Evolutionary conservation across 2,888 invertebrate genomes (phyloP), one percentile per base, ranked within the genome.

Genomic region (Amitus sp.): DNA sequence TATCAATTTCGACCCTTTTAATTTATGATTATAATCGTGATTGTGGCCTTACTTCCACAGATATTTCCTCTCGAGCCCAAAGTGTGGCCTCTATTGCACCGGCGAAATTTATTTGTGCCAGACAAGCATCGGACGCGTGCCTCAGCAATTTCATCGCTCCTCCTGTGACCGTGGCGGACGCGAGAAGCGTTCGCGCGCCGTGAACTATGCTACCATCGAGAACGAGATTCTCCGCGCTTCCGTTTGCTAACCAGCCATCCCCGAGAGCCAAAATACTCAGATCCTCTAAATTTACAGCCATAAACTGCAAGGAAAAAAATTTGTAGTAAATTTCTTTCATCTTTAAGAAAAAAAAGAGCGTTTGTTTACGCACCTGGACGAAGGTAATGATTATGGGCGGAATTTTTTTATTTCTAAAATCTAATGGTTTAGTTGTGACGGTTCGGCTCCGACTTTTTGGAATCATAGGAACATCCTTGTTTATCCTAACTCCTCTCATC

Each of bases 201-300:
- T 90, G 89, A 9, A 90, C 87, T 50, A 89, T 87, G 67, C 89
- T 89, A 0, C 87, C 87, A 84, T 90, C 90, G 49, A 91, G 82
- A 75, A 87, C 87, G 2, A 90, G 80, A 69, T 89, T 91, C 37
- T 88, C 87, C 0, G 92, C 90, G 2, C 89, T 89, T 1, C 89
- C 89, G 72, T 90, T 90, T 2, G 91, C 83, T 18, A 90, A 83
- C 87, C 89, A 92, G 6, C 89, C 89, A 17, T 88, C 88, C 45
- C 87, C 88, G 56, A 87, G 85, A 58, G 87, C 84, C 77, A 88
- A 77, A 78, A 92, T 84, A 53, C 88, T 83, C 76, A 91, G 85
- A 74, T 93, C 90, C 75, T 90, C 90, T 51, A 94, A 86, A 76
- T 93, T 92, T 15, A 94, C 87, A 9, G 93, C 93, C 89, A 94